Percentiles rank a stretch among this genome's conserved stretches.
Evolutionary conservation across 2,888 invertebrate species (phyloP).

Genomic region (Pelosia muscerda): DNA sequence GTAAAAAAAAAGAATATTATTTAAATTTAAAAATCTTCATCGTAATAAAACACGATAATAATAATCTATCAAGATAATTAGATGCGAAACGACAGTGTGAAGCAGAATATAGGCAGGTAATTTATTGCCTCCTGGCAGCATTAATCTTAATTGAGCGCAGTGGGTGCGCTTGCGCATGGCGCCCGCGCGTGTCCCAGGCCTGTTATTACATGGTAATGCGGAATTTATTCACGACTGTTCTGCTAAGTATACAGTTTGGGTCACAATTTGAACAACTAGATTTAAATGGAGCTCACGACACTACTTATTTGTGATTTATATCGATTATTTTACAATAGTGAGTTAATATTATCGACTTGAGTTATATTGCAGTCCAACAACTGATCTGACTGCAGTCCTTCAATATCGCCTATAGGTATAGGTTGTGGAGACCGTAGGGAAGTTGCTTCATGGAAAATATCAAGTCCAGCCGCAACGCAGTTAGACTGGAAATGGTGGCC

Average conservation of each 20-base stretch:
- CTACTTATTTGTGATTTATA: not conserved
- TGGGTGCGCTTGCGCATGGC: constrained; percentile 31
- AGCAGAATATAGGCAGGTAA: constrained; percentile 38
- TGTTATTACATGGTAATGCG: constrained; percentile 8
- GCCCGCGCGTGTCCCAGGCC: not conserved
- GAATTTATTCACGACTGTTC: not conserved
- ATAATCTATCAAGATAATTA: constrained; percentile 43
- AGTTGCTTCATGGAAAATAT: no score
- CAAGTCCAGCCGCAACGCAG: no score
- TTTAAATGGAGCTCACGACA: not conserved
- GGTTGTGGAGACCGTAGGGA: no score
- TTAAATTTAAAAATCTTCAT: not conserved
- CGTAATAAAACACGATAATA: constrained; percentile 13
- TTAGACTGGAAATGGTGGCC: no score
- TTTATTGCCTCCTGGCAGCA: constrained; percentile 39
- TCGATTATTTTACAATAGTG: not conserved
- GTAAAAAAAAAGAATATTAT: not conserved
- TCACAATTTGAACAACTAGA: not conserved
- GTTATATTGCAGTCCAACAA: no score
- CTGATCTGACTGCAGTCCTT: no score
- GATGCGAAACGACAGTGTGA: constrained; percentile 40
- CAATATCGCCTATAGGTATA: no score
- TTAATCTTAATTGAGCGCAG: constrained; percentile 46
- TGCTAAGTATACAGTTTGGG: not conserved
- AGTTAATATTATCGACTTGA: not conserved